phyloP scores from a whole-genome alignment of 2,888 invertebrate genomes.

The Zygogramma bicolorata region DNA sequence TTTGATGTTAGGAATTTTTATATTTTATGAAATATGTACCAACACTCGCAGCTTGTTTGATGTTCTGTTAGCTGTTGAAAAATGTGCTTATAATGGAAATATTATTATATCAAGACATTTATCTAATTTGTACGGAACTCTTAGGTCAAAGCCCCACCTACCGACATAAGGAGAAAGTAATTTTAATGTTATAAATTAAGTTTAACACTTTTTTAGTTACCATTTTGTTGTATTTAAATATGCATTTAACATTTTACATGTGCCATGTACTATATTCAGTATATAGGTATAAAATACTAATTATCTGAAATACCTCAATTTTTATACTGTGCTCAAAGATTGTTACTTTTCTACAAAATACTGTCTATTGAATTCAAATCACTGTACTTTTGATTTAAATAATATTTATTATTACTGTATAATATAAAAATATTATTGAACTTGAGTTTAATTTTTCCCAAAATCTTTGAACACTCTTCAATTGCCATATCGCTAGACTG shows the following conservation, averaged over 20 bases:
- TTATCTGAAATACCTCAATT: slow-evolving; percentile 47
- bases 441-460: slow-evolving; percentile 21
- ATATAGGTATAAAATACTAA: slow-evolving; percentile 38
- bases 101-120: not conserved
- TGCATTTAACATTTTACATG: slow-evolving; percentile 43
- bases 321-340: slow-evolving; percentile 47
- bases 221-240: slow-evolving; percentile 43
- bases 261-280: slow-evolving; percentile 46
- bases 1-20: not conserved
- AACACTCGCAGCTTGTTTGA: not conserved
- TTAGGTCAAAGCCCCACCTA: slow-evolving; percentile 30
- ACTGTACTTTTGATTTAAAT: slow-evolving; percentile 32
- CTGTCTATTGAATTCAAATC: slow-evolving; percentile 38
- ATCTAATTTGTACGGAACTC: not conserved
- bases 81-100: not conserved
- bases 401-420: slow-evolving; percentile 31
- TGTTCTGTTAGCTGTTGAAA: not conserved
- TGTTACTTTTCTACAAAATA: slow-evolving; percentile 44
- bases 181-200: slow-evolving; percentile 41
- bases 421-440: slow-evolving; percentile 19
- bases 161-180: slow-evolving; percentile 26
- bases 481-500: too few relatives aligned
- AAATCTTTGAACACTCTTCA: too few relatives aligned
- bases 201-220: slow-evolving; percentile 43
- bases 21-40: not conserved